Percentiles rank a stretch among this genome's conserved stretches.
Conservation (phyloP, 2,797 vertebrate species). For the Siniperca undulata region DNA sequence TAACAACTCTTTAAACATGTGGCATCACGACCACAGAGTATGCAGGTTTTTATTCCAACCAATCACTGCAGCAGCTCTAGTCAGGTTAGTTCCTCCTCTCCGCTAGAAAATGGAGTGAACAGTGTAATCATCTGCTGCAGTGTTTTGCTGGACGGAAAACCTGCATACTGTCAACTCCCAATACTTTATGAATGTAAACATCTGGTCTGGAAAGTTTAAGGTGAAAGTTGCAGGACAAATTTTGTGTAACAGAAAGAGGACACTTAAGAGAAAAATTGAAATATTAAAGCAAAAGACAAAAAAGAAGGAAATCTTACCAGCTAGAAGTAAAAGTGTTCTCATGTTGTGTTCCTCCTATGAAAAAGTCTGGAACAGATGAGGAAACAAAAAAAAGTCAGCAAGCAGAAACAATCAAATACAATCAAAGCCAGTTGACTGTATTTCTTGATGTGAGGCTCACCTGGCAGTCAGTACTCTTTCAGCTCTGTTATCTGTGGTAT, state of each 20-base stretch:
- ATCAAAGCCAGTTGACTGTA: neutral
- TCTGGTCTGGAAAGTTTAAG: neutral
- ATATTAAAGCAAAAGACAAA: neutral
- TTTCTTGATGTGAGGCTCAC: conserved; percentile 32
- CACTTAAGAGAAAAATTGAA: neutral
- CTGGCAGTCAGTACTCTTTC: neutral
- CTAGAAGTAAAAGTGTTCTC: conserved; percentile 75
- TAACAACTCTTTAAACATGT: conserved; percentile 36
- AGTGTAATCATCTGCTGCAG: neutral
- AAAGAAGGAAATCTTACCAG: conserved; percentile 73
- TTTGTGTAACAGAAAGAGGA: neutral
- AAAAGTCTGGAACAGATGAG: conserved; percentile 37
- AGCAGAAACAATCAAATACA: neutral
- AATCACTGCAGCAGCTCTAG: neutral
- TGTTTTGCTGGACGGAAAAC: neutral
- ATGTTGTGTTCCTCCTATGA: conserved; percentile 58
- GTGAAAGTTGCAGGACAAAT: neutral
- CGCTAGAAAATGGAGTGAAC: neutral
- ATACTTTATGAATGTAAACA: neutral
- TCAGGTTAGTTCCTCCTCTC: conserved; percentile 11
- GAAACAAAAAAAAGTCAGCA: conserved; percentile 19
- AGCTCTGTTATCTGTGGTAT: neutral
- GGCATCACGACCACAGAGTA: conserved; percentile 40
- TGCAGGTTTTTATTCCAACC: conserved; percentile 27
- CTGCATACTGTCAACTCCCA: neutral